Percentiles rank a stretch among this genome's conserved stretches.
phyloP scores from a whole-genome alignment of 23 tunicate genomes.

The Ciona savignyi region DNA sequence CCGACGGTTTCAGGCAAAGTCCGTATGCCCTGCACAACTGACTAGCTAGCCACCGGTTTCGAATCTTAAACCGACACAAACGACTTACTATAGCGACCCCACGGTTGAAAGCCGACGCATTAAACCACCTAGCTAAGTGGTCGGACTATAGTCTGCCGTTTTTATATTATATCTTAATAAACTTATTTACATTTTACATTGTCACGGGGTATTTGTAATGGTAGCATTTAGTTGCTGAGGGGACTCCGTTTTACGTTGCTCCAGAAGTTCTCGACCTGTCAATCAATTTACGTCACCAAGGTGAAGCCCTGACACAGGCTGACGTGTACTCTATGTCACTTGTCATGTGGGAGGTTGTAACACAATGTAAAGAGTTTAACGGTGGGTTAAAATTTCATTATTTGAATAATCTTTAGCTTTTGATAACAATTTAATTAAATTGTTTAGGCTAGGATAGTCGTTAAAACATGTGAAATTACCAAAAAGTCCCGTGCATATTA shows the following conservation, averaged over 20 bases:
- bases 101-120: too few relatives aligned
- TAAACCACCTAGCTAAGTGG: background rate
- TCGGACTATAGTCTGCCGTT: too few relatives aligned
- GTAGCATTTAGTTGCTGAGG: conserved; percentile 28
- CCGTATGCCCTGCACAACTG: too few relatives aligned
- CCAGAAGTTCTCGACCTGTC: conserved; percentile 59
- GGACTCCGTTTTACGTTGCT: conserved; percentile 52
- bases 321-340: conserved; percentile 66
- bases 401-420: background rate
- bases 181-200: background rate
- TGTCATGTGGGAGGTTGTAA: conserved; percentile 70
- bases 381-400: too few relatives aligned
- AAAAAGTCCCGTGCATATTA: too few relatives aligned
- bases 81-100: too few relatives aligned
- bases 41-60: too few relatives aligned
- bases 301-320: conserved; percentile 47
- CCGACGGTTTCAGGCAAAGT: too few relatives aligned
- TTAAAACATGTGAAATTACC: too few relatives aligned
- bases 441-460: too few relatives aligned
- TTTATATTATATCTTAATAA: background rate
- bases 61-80: too few relatives aligned
- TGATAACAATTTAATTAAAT: too few relatives aligned
- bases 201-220: background rate
- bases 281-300: conserved; percentile 12
- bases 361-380: conserved; percentile 35